Evolutionary conservation across 2,113 vertebrate species (phyloP).

Genomic region (Menura novaehollandiae): DNA sequence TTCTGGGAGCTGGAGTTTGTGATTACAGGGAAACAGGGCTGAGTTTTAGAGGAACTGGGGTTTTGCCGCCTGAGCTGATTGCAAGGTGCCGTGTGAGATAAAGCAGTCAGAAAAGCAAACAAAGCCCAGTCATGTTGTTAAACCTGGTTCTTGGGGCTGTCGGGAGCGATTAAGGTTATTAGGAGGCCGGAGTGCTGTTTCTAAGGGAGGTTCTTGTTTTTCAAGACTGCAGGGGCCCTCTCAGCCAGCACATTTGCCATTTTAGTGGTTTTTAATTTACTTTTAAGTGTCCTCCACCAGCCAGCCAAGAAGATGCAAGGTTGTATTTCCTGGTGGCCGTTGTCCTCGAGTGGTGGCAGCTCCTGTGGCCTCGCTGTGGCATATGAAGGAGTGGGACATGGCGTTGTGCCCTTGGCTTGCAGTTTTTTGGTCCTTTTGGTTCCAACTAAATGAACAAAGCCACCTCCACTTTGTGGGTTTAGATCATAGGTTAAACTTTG

Average conservation of each 20-base stretch:
- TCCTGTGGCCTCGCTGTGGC: neutral
- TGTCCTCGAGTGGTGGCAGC: neutral
- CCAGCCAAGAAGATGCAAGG: neutral
- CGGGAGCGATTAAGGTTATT: conserved; percentile 4
- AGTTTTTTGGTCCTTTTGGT: neutral
- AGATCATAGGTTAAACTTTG: rapidly evolving
- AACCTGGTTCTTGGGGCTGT: neutral
- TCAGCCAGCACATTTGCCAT: neutral
- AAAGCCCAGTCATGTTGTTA: neutral
- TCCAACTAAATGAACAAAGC: neutral
- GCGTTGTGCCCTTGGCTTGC: neutral
- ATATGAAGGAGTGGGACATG: rapidly evolving
- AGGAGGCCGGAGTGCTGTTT: neutral
- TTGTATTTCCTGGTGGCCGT: neutral
- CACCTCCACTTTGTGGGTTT: neutral
- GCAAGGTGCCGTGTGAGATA: neutral
- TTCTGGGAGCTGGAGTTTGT: neutral
- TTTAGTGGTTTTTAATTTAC: neutral
- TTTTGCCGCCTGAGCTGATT: neutral
- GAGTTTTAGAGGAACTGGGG: neutral
- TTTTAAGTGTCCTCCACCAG: neutral
- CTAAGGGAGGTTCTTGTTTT: conserved; percentile 28
- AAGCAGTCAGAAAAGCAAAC: conserved; percentile 21
- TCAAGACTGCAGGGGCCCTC: neutral
- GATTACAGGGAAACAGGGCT: rapidly evolving